Conservation (phyloP, 2,888 invertebrate genomes). For the Scaptomyza parva region DNA sequence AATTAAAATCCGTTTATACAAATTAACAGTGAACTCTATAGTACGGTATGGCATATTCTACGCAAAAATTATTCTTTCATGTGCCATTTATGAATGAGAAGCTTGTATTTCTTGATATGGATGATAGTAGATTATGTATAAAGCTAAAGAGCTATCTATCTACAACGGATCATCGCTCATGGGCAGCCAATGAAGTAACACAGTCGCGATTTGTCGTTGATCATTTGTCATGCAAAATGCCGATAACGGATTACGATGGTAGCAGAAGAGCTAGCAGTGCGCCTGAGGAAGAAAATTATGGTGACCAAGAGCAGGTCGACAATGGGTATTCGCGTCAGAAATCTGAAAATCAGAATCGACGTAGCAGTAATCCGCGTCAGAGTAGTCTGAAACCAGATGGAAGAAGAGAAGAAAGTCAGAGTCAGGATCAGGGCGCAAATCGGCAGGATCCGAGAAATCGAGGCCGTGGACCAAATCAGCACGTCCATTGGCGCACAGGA, state of each 20-base stretch:
- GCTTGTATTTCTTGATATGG: conserved; percentile 42
- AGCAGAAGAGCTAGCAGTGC: not conserved
- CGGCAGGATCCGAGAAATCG: not conserved
- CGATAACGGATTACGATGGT: too few species aligned
- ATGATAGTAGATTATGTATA: conserved; percentile 42
- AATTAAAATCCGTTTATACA: conserved; percentile 1
- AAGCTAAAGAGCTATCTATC: conserved; percentile 81
- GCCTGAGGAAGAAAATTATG: not conserved
- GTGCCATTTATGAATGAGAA: conserved; percentile 78
- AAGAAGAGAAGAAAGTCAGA: not conserved
- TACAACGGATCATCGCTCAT: conserved; percentile 79
- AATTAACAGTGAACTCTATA: conserved; percentile 6
- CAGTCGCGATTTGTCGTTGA: conserved; percentile 82
- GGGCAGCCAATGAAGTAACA: conserved; percentile 77
- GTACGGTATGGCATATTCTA: conserved; percentile 82
- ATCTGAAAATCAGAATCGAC: not conserved
- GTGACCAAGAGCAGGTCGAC: not conserved
- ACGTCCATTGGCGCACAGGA: not conserved
- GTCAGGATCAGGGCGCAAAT: not conserved
- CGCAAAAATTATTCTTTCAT: conserved; percentile 82
- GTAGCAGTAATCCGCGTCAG: not conserved
- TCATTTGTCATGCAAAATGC: conserved; percentile 76
- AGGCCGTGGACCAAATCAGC: not conserved
- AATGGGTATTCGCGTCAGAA: not conserved
- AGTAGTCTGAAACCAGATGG: not conserved